Conservation (phyloP, 30 jellyfish, hydroid and myxozoan genomes). For the Cassiopea andromeda region DNA sequence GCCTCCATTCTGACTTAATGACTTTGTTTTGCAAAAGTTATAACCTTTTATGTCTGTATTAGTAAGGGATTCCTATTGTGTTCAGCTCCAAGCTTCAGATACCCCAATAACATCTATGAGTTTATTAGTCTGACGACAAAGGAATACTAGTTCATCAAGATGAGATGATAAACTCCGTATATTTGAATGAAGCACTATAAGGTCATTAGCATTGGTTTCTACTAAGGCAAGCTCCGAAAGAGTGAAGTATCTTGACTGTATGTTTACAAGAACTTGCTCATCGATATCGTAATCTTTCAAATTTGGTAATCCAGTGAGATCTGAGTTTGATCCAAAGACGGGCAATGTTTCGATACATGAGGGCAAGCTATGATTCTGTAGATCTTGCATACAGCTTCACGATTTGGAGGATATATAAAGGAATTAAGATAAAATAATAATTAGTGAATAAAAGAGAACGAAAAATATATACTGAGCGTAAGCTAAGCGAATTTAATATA, state of each 20-base stretch:
- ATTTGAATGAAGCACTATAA: slow-evolving; percentile 6
- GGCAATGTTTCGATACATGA: slow-evolving; percentile 27
- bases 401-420: background rate
- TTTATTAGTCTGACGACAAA: background rate
- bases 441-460: too few relatives aligned
- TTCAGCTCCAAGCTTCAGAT: slow-evolving; percentile 26
- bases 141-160: slow-evolving; percentile 16
- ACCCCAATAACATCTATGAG: slow-evolving; percentile 32
- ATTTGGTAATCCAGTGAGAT: slow-evolving; percentile 16
- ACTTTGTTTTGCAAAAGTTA: background rate
- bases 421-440: too few relatives aligned
- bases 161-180: slow-evolving; percentile 33
- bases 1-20: slow-evolving; percentile 37
- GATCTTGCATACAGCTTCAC: slow-evolving; percentile 1
- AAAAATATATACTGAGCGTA: background rate
- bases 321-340: slow-evolving; percentile 9
- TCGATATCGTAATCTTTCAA: background rate
- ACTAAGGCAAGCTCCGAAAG: slow-evolving; percentile 1
- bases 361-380: slow-evolving; percentile 29
- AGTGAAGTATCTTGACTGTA: background rate
- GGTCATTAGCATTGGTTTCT: background rate
- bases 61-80: background rate
- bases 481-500: background rate
- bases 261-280: background rate
- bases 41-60: slow-evolving; percentile 21